Percentiles rank a stretch among this genome's conserved stretches.
phyloP scores from a whole-genome alignment of 2,113 vertebrate species.

The Anoura caudifer region DNA sequence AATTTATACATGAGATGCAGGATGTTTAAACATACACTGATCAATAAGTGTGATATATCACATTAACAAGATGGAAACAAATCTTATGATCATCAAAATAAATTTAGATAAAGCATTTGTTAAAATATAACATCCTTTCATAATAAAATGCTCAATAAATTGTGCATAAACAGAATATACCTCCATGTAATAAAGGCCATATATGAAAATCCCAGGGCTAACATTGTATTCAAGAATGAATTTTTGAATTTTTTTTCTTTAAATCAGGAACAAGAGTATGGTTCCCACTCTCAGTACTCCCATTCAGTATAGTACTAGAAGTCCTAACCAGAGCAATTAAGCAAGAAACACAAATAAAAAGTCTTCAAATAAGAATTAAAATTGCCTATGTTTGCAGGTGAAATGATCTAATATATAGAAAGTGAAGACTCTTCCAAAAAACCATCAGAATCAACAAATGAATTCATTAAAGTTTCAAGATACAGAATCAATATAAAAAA shows the following conservation, averaged over 20 bases:
- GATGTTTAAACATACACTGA: background rate
- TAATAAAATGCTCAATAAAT: background rate
- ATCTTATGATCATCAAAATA: background rate
- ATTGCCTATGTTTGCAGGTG: background rate
- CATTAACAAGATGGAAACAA: background rate
- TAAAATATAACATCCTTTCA: background rate
- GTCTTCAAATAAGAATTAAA: background rate
- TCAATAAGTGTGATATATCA: background rate
- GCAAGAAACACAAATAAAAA: background rate
- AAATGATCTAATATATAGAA: background rate
- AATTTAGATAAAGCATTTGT: background rate
- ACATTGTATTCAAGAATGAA: background rate
- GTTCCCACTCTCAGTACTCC: background rate
- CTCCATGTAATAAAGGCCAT: background rate
- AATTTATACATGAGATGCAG: background rate
- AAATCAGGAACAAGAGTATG: background rate
- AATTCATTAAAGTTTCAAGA: background rate
- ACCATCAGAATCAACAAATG: background rate
- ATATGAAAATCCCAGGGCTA: background rate
- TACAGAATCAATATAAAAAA: background rate
- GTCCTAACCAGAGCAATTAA: background rate
- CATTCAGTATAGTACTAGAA: background rate
- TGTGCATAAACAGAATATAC: background rate
- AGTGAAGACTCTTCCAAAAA: background rate
- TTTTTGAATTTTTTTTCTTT: background rate